Base-by-base conservation (phyloP, 2,113 vertebrate species). In the Antechinus stuartii region DNA sequence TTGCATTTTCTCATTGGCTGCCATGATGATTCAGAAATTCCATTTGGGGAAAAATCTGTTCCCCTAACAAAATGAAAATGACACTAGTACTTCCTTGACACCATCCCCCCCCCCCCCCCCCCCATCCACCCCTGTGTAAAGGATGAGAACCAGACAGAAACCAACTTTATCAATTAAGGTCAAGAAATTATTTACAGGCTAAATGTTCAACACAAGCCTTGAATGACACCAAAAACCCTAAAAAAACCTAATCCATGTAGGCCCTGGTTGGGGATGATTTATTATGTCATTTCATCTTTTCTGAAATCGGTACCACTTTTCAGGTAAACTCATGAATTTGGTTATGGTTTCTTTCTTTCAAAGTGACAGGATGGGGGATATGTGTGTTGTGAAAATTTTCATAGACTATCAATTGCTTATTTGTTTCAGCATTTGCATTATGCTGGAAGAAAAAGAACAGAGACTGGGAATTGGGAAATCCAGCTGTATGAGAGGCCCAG, bases 281-380 rank as follows among this genome's bases (percentile, higher is more conserved):
- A 11, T 50, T 53, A 54, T 90, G 24, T 0, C 89, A n/a, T 89
- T 94, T 96, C 27, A 94, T 25, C 12, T 94, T 91, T 57, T 14
- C 35, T 94, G 10, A 0, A 76, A 49, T 57, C 49, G 57, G 89
- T 94, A 90, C n/a, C 24, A 2, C n/a, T 19, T 42, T 84, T 42
- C 16, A 84, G 68, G n/a, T 42, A 42, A 42, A 84, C n/a, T 84
- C 6, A 42, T 23, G 2, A 84, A 26, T 84, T 68, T 91, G 94
- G 5, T 94, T 95, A 92, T 92, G n/a, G 94, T 3, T 92, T 96
- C 2, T 91, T 94, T 76, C 27, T 47, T 24, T 91, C 27, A 76
- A 95, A 49, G 8, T 93, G 55, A 76, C 68, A 92, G 26, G 26
- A 76, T 27, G 55, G 9, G 30, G 84, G 23, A 94, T 47, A 22